These are phyloP conservation scores for Thrips palmi DNA, from an alignment of 1,140 invertebrate genomes.

Conservation along the genomic window DNA sequence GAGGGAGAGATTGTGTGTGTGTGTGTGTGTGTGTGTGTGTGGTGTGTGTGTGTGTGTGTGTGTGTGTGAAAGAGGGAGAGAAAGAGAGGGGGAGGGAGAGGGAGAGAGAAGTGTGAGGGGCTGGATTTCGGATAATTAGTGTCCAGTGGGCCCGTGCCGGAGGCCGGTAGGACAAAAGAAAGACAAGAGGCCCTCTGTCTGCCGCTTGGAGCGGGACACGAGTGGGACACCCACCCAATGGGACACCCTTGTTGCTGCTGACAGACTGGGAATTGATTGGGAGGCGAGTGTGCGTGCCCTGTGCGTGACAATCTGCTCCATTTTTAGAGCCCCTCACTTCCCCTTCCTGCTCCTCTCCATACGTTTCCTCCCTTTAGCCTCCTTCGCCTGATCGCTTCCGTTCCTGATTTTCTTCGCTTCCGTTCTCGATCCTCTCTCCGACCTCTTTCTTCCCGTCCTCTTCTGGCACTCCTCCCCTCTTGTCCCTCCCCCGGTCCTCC, in stretches of 20 bases:
- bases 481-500: slow-evolving; percentile 27
- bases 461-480: neutral
- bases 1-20: too few relatives aligned
- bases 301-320: slow-evolving; percentile 1
- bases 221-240: slow-evolving; percentile 8
- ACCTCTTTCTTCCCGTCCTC: neutral
- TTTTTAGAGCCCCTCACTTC: neutral
- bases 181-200: neutral
- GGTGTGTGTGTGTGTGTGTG: too few relatives aligned
- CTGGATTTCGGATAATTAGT: too few relatives aligned
- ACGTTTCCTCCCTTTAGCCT: neutral
- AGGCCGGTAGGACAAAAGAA: neutral
- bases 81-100: too few relatives aligned
- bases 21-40: too few relatives aligned
- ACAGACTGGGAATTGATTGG: neutral
- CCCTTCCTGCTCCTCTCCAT: neutral
- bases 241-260: slow-evolving; percentile 6
- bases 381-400: neutral
- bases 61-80: too few relatives aligned
- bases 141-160: too few relatives aligned
- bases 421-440: neutral
- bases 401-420: neutral
- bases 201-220: neutral
- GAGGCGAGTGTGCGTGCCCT: slow-evolving; percentile 6
- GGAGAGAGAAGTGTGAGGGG: too few relatives aligned